These are phyloP conservation scores for Amphipyra berbera DNA, from an alignment of 2,888 invertebrate genomes.

Conservation along the genomic window DNA sequence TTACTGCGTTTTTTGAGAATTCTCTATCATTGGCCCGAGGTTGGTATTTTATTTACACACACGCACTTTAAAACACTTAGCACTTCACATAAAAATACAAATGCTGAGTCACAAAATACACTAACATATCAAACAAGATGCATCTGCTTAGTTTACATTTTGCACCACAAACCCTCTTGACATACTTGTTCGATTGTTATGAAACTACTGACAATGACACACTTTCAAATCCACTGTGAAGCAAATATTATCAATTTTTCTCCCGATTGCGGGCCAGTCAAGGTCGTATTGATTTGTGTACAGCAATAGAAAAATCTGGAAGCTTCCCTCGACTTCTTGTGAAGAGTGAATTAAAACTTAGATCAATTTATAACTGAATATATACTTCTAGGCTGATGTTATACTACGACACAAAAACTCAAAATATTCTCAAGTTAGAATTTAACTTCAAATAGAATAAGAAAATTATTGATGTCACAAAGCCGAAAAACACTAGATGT, in stretches of 20 bases:
- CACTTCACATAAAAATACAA: slow-evolving; percentile 3
- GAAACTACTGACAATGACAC: slow-evolving; percentile 80
- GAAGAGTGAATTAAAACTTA: no score
- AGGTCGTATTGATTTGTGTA: slow-evolving; percentile 8
- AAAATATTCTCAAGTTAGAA: no score
- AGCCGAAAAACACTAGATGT: no score
- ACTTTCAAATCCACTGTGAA: slow-evolving; percentile 75
- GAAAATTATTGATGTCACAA: no score
- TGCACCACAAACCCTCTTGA: slow-evolving; percentile 69
- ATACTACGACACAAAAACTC: no score
- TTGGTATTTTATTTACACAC: no score
- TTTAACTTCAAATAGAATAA: no score
- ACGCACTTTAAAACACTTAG: neutral
- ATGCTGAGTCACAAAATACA: slow-evolving; percentile 13
- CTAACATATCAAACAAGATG: slow-evolving; percentile 9
- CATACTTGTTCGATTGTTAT: slow-evolving; percentile 67
- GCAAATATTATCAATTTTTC: slow-evolving; percentile 62
- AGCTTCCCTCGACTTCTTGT: no score
- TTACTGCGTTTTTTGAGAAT: no score
- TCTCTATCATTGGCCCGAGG: no score
- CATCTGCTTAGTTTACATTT: slow-evolving; percentile 46
- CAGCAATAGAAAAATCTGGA: slow-evolving; percentile 2
- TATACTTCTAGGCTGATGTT: no score
- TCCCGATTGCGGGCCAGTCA: slow-evolving; percentile 34
- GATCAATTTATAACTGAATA: no score